A percentile compares a stretch with the other conserved stretches of the same genome.
Evolutionary conservation across 2,888 invertebrate species (phyloP).

Genomic region (Macaria notata): DNA sequence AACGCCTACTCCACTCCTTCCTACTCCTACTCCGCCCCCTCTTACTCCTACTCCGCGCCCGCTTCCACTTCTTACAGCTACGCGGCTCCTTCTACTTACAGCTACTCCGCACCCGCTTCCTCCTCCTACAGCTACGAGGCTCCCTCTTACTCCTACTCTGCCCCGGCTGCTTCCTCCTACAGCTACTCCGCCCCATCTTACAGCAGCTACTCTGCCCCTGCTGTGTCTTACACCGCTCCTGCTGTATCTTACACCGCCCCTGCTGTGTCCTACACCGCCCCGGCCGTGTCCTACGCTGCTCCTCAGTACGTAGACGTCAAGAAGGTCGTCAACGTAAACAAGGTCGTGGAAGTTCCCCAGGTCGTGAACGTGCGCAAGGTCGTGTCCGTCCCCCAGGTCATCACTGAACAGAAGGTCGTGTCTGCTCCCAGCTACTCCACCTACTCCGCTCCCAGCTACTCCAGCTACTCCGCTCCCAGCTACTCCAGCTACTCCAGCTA

Average conservation of each 20-base stretch:
- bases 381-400: conserved; percentile 55
- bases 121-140: conserved; percentile 11
- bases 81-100: conserved; percentile 15
- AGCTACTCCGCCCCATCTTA: conserved; percentile 20
- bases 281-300: conserved; percentile 20
- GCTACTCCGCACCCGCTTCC: conserved; percentile 18
- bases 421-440: conserved; percentile 39
- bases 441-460: conserved; percentile 12
- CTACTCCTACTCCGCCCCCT: conserved; percentile 1
- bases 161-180: conserved; percentile 3
- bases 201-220: conserved; percentile 9
- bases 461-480: conserved; percentile 34
- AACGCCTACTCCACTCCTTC: conserved; percentile 2
- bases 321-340: conserved; percentile 49
- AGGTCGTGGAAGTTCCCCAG: conserved; percentile 47
- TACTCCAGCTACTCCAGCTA: conserved; percentile 23
- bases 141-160: conserved; percentile 11
- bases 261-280: conserved; percentile 18
- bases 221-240: conserved; percentile 9
- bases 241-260: conserved; percentile 14
- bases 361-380: conserved; percentile 50
- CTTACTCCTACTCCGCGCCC: conserved; percentile 14
- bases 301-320: conserved; percentile 41
- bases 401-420: conserved; percentile 51
- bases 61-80: conserved; percentile 22